A percentile compares a stretch with the other conserved stretches of the same genome.
Conservation (phyloP, 2,888 invertebrate species). For the Amphipyra berbera region DNA sequence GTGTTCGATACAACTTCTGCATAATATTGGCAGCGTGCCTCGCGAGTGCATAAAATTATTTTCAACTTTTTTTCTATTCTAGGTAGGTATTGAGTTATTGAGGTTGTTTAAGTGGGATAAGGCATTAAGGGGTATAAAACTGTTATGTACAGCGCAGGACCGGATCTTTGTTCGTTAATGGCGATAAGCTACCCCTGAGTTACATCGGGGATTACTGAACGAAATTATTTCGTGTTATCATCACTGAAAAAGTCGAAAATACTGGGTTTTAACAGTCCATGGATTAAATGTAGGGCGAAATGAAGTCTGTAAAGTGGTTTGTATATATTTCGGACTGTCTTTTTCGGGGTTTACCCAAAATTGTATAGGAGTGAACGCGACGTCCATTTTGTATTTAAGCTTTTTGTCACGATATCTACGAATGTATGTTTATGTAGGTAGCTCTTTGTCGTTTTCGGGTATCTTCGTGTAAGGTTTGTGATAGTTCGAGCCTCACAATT, state of each 20-base stretch:
- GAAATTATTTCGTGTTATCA: not conserved
- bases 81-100: too few relatives aligned
- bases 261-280: not conserved
- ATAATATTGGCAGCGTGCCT: slow-evolving; percentile 29
- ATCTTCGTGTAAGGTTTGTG: not conserved
- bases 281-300: not conserved
- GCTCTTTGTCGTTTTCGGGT: not conserved
- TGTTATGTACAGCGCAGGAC: not conserved
- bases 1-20: slow-evolving; percentile 47
- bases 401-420: not conserved
- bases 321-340: not conserved
- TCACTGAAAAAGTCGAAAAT: not conserved
- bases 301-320: not conserved
- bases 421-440: not conserved
- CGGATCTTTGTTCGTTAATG: not conserved
- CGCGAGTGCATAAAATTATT: slow-evolving; percentile 20
- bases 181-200: not conserved
- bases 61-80: slow-evolving; percentile 17
- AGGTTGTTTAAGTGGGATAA: not conserved
- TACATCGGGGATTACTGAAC: not conserved
- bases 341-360: not conserved
- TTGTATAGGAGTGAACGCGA: not conserved
- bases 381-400: not conserved
- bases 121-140: not conserved
- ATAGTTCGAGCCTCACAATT: not conserved